Evolutionary conservation across 2,797 vertebrate species (phyloP).

Genomic region (Poecilia velifera): DNA sequence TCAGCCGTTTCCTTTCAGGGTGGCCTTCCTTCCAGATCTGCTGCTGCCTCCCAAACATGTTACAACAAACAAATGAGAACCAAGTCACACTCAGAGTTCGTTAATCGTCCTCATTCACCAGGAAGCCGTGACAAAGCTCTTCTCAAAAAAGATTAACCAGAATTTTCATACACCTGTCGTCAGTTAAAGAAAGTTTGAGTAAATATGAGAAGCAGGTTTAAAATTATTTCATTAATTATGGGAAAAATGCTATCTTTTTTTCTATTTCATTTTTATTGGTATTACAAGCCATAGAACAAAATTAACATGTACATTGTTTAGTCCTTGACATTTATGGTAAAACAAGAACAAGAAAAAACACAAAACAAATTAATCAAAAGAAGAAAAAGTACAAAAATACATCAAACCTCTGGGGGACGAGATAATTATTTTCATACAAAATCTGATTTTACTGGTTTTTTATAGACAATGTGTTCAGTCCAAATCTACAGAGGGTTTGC

Average conservation of each 20-base stretch:
- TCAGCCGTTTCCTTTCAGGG: constrained; percentile 75
- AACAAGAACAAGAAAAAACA: neutral
- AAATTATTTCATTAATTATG: neutral
- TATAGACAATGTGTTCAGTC: neutral
- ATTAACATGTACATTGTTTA: neutral
- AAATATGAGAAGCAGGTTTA: neutral
- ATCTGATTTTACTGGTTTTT: neutral
- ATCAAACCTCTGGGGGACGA: neutral
- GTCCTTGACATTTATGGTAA: neutral
- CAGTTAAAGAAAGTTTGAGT: neutral
- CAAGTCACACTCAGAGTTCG: constrained; percentile 68
- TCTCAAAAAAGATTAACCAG: neutral
- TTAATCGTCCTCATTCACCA: constrained; percentile 45
- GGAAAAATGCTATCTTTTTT: neutral
- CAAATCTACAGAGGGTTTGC: neutral
- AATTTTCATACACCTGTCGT: neutral
- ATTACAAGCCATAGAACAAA: neutral
- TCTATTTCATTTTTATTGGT: neutral
- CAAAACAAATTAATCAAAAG: neutral
- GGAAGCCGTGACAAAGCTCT: constrained; percentile 32
- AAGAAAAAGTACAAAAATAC: neutral
- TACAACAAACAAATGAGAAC: constrained; percentile 35
- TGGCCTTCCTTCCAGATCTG: constrained; percentile 51
- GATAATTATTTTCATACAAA: neutral
- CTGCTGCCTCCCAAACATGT: constrained; percentile 47